Base-by-base conservation (phyloP, 2,113 vertebrate genomes). In the Melanerpes formicivorus region DNA sequence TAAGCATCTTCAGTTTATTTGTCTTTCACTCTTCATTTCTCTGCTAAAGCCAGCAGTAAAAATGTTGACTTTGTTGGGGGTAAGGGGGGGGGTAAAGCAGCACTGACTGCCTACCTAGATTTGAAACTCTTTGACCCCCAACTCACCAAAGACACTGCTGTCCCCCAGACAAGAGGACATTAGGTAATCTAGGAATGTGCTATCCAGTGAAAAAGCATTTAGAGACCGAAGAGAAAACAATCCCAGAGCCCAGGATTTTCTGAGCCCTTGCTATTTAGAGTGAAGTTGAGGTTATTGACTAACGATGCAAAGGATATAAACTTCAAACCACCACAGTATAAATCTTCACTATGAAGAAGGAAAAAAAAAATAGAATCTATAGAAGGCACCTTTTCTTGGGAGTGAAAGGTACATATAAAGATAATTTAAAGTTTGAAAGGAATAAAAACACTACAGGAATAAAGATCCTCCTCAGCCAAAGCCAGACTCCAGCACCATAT, bases 391-490 rank as follows among this genome's bases (percentile, higher is more conserved):
- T 95, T 86, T 96, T 93, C 76, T 89, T 90, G 60, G 56, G 88
- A 95, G 18, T 78, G 87, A 90, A 95, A 93, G 66, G 92, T 80
- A 75, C 87, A 64, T 87, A 90, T 69, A 93, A 96, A 94, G 75
- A 85, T 93, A 95, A 95, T 95, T 82, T 93, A 97, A 90, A 88
- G 66, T 84, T 92, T 84, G 60, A 96, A 94, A 90, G 79, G 80
- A 96, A 92, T 91, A 94, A 95, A 97, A 95, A 7, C 1, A 0
- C 66, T 64, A 84, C 70, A 67, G 76, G 84, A 93, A 85, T 94
- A 93, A 90, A 93, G 93, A 93, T 90, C 56, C 76, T 90, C 94
- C 93, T 93, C 73, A 81, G 75, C 70, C 90, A 86, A 5, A 63
- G 69, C 88, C 90, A 94, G 81, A 82, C 69, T 88, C 59, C 44